These are phyloP conservation scores for Timema podura DNA, from an alignment of 2,888 invertebrate genomes.

Conservation along the genomic window DNA sequence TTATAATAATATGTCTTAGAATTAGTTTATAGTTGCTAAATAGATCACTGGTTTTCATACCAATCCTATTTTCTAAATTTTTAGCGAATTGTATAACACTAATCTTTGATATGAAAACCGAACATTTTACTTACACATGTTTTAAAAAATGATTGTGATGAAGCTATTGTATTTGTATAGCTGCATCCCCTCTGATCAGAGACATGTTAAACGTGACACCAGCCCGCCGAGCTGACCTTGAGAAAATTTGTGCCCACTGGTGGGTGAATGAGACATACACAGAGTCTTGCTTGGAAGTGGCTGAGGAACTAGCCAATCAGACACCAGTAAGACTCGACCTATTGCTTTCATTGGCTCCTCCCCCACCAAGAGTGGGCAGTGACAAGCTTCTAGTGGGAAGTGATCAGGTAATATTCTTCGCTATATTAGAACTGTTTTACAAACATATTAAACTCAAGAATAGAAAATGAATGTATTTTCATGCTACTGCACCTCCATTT, in stretches of 20 bases:
- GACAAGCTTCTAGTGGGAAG: constrained; percentile 63
- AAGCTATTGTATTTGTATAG: constrained; percentile 48
- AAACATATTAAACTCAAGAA: too few relatives aligned
- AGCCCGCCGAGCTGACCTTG: constrained; percentile 82
- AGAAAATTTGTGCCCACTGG: constrained; percentile 92
- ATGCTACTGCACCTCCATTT: too few relatives aligned
- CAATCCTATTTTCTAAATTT: too few relatives aligned
- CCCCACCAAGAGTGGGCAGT: constrained; percentile 45
- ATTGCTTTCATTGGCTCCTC: constrained; percentile 76
- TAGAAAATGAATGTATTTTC: too few relatives aligned
- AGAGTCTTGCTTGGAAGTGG: constrained; percentile 76
- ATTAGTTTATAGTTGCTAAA: too few relatives aligned
- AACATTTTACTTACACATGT: too few relatives aligned
- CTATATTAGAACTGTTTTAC: constrained; percentile 41
- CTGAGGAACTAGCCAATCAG: constrained; percentile 84
- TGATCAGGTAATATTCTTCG: constrained; percentile 41
- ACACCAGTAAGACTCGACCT: constrained; percentile 87
- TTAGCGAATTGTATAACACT: too few relatives aligned
- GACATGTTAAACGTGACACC: constrained; percentile 94
- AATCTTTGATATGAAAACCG: too few relatives aligned
- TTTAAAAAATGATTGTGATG: too few relatives aligned
- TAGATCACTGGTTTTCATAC: too few relatives aligned
- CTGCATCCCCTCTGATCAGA: constrained; percentile 88
- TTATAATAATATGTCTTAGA: not conserved
- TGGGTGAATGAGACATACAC: constrained; percentile 91